Conservation (phyloP, 1,140 invertebrate genomes). For the Anadara kagoshimensis region DNA sequence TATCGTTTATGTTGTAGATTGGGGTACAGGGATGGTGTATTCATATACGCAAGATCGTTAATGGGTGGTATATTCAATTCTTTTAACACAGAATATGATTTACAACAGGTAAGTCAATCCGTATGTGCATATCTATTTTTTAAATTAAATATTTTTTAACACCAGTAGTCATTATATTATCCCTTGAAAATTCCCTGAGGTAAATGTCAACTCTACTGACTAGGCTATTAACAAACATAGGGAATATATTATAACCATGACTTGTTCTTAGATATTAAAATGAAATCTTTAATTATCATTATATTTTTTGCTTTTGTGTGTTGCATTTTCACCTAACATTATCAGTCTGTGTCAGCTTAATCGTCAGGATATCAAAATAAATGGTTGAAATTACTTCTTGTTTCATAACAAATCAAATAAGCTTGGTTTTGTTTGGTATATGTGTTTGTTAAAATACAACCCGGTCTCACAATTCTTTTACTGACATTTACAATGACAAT, state of each 20-base stretch:
- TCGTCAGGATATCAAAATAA: too few species aligned
- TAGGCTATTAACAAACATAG: background rate
- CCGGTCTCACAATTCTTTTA: too few species aligned
- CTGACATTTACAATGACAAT: too few species aligned
- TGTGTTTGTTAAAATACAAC: too few species aligned
- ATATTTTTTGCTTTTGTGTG: too few species aligned
- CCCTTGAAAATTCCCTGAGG: background rate
- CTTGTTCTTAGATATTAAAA: background rate
- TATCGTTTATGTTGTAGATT: background rate
- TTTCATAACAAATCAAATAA: background rate
- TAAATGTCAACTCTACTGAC: background rate
- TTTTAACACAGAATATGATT: constrained; percentile 83
- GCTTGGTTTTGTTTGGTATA: too few species aligned
- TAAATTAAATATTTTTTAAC: background rate
- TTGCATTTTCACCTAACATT: too few species aligned
- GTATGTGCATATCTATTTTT: background rate
- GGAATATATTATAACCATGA: background rate
- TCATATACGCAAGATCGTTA: constrained; percentile 81
- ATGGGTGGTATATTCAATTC: constrained; percentile 82
- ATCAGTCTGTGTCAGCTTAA: too few species aligned
- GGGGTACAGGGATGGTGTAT: constrained; percentile 59
- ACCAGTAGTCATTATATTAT: background rate
- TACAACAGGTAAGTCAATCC: constrained; percentile 79
- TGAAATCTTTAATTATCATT: background rate
- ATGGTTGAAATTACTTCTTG: too few species aligned